Evolutionary conservation across 92 coral and sea anemone genomes (phyloP), one percentile per base, ranked within the genome.

Genomic region (Zoanthus sociatus): DNA sequence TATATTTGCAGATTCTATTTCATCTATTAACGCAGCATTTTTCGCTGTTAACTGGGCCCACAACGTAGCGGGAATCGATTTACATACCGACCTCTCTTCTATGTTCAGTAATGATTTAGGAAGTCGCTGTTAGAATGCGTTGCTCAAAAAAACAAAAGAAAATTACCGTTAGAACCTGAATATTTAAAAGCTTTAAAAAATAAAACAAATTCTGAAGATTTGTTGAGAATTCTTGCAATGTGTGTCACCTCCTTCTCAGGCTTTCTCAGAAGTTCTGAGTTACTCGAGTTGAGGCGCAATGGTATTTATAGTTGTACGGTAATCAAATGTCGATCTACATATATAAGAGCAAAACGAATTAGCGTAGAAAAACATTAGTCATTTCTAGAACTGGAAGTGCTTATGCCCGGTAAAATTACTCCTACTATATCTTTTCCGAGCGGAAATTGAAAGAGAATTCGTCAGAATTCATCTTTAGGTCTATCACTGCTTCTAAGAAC

Each of bases 21-120:
- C 90, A 18, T 14, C 90, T 83, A 87, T 78, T 44, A 87, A 78
- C 54, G 60, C 86, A n/a, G 82, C 46, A 45, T 78, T 87, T 48
- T 56, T 71, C 30, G 86, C 86, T 67, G 60, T 58, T 69, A 78
- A 78, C 54, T 87, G 86, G 90, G 48, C 81, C 4, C 86, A 78
- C 70, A 83, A 17, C 9, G 33, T 87, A 69, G 85, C 71, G 32
- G 85, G 85, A 50, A 64, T 71, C 7, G 73, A 45, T 8, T 79
- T 82, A 17, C 90, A 86, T n/a, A 71, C 86, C 6, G 17, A 78
- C 10, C 86, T 71, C 37, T 78, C 76, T 7, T 73, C 68, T 6
- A 81, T 87, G 6, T n/a, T n/a, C n/a, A n/a, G n/a, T 87, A 58
- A 84, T 78, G 55, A 69, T 79, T 45, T 71, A 79, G 33, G 84